These are phyloP conservation scores for Nematolebias whitei DNA, from an alignment of 2,113 vertebrate genomes.

Conservation along the genomic window DNA sequence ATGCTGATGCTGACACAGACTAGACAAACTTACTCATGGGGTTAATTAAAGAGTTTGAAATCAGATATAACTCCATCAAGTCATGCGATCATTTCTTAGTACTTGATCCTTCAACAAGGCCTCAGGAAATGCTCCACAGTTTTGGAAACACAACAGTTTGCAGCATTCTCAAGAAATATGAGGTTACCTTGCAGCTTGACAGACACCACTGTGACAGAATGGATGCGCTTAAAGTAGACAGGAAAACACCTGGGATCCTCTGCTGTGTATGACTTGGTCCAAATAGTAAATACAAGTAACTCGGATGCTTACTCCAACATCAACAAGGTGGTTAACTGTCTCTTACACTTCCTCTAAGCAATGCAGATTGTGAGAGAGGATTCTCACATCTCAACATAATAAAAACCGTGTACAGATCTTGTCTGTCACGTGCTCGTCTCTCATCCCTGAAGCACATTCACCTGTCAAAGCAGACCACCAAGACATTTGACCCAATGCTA, in stretches of 20 bases:
- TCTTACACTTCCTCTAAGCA: constrained; percentile 20
- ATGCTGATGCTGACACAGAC: constrained; percentile 21
- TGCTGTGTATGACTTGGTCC: neutral
- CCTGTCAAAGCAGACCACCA: neutral
- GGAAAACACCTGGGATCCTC: neutral
- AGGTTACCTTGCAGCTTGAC: neutral
- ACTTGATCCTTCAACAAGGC: no score
- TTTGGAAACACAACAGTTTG: no score
- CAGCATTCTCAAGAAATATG: no score
- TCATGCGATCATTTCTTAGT: neutral
- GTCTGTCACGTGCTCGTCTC: neutral
- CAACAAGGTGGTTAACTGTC: constrained; percentile 8
- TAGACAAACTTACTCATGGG: constrained; percentile 4
- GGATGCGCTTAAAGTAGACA: neutral
- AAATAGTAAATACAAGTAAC: neutral
- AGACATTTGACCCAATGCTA: neutral
- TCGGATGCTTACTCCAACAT: constrained; percentile 23
- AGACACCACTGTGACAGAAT: constrained; percentile 1
- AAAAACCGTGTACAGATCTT: neutral
- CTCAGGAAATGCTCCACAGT: no score
- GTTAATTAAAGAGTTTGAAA: constrained; percentile 9
- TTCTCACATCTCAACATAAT: constrained; percentile 32
- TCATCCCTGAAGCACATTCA: neutral
- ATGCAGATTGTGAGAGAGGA: constrained; percentile 26
- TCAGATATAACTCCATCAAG: neutral